These are phyloP conservation scores for Burhinus bistriatus DNA, from an alignment of 2,113 vertebrate species.

Conservation along the genomic window DNA sequence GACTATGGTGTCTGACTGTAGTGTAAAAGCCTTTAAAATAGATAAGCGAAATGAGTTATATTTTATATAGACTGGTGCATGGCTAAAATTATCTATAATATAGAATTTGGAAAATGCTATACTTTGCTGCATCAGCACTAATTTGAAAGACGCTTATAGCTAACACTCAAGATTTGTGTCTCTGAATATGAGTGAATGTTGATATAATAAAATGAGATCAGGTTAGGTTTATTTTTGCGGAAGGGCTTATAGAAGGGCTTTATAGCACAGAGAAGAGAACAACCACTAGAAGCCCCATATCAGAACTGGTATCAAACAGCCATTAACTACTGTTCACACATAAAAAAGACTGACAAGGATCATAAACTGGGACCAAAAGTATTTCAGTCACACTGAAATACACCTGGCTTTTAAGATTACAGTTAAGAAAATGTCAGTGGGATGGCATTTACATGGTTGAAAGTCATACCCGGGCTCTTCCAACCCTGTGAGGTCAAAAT, in stretches of 20 bases:
- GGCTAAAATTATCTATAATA: background rate
- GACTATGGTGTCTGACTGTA: constrained; percentile 17
- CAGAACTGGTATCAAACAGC: background rate
- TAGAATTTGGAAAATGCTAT: background rate
- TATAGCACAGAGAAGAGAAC: background rate
- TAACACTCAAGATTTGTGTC: background rate
- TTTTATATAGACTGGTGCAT: background rate
- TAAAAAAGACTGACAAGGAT: background rate
- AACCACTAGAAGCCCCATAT: background rate
- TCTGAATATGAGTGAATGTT: background rate
- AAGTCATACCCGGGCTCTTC: background rate
- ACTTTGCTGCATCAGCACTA: background rate
- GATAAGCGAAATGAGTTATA: constrained; percentile 32
- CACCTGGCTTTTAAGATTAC: background rate
- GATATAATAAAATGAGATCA: background rate
- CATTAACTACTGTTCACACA: background rate
- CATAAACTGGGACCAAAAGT: background rate
- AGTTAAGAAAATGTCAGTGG: background rate
- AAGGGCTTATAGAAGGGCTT: background rate
- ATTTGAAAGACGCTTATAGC: background rate
- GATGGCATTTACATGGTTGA: background rate
- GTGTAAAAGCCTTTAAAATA: constrained; percentile 44
- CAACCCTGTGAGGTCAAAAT: background rate
- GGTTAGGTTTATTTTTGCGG: background rate
- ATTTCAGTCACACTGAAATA: background rate